phyloP scores from a whole-genome alignment of 2,888 invertebrate species.

The Drosophila algonquin region DNA sequence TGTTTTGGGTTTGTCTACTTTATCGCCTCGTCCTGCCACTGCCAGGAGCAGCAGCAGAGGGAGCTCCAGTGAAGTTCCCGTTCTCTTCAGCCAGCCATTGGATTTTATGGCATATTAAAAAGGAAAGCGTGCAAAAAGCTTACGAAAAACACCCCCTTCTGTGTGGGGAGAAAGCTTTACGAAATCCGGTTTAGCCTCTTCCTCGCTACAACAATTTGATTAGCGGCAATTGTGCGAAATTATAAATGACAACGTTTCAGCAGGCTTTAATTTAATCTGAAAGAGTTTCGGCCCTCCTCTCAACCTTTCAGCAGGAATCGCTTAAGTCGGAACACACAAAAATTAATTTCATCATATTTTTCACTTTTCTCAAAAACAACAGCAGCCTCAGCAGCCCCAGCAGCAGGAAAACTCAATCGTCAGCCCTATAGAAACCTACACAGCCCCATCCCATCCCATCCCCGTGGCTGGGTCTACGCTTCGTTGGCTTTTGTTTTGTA shows the following conservation, averaged over 20 bases:
- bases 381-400: slow-evolving; percentile 2
- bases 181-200: slow-evolving; percentile 30
- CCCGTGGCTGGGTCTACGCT: slow-evolving; percentile 46
- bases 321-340: slow-evolving; percentile 76
- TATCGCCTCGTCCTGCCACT: slow-evolving; percentile 56
- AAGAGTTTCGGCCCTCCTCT: slow-evolving; percentile 53
- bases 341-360: slow-evolving; percentile 78
- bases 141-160: slow-evolving; percentile 20
- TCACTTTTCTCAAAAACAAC: slow-evolving; percentile 60
- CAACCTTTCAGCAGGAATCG: slow-evolving; percentile 60
- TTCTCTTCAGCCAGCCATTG: slow-evolving; percentile 40
- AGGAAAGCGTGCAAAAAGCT: slow-evolving; percentile 43
- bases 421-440: slow-evolving; percentile 42
- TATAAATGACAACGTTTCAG: slow-evolving; percentile 78
- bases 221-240: slow-evolving; percentile 77
- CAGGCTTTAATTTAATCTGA: slow-evolving; percentile 74
- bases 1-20: slow-evolving; percentile 58
- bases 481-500: slow-evolving; percentile 72
- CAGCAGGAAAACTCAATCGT: slow-evolving; percentile 30
- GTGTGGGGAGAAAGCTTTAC: slow-evolving; percentile 4
- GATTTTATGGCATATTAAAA: slow-evolving; percentile 71
- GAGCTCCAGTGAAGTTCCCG: not conserved
- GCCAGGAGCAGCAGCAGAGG: slow-evolving; percentile 34
- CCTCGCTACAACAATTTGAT: slow-evolving; percentile 62
- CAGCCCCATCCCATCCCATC: slow-evolving; percentile 10